Conservation (phyloP, 1,140 invertebrate genomes). For the Mesaphorura yosii region DNA sequence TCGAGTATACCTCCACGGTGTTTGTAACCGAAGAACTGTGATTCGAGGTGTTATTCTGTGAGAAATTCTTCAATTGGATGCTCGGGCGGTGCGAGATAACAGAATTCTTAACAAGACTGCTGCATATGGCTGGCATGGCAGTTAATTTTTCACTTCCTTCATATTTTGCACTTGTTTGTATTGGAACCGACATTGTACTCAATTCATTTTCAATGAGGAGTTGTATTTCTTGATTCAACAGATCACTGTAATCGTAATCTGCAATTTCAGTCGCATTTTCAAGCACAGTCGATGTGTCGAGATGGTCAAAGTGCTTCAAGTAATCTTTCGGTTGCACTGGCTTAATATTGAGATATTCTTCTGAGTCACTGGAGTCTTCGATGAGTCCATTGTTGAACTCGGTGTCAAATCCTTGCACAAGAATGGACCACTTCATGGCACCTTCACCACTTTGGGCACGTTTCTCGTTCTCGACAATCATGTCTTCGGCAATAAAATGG, state of each 20-base stretch:
- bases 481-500: conserved; percentile 2
- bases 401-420: conserved; percentile 2
- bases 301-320: not conserved
- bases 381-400: conserved; percentile 9
- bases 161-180: conserved; percentile 70
- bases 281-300: not conserved
- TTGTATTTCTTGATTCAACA: not conserved
- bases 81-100: no score
- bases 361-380: not conserved
- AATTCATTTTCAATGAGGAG: conserved; percentile 47
- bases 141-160: conserved; percentile 61
- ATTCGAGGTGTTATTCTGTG: no score
- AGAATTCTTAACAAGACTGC: no score
- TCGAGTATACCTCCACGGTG: no score
- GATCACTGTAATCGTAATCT: not conserved
- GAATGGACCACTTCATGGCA: not conserved
- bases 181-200: conserved; percentile 76
- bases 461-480: not conserved
- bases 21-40: no score
- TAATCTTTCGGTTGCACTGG: not conserved
- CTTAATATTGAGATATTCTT: conserved; percentile 1
- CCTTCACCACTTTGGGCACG: conserved; percentile 1
- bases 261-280: not conserved
- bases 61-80: no score
- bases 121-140: no score